Conservation (phyloP, 2,113 vertebrate species). For the Corythoichthys haematopterus region DNA sequence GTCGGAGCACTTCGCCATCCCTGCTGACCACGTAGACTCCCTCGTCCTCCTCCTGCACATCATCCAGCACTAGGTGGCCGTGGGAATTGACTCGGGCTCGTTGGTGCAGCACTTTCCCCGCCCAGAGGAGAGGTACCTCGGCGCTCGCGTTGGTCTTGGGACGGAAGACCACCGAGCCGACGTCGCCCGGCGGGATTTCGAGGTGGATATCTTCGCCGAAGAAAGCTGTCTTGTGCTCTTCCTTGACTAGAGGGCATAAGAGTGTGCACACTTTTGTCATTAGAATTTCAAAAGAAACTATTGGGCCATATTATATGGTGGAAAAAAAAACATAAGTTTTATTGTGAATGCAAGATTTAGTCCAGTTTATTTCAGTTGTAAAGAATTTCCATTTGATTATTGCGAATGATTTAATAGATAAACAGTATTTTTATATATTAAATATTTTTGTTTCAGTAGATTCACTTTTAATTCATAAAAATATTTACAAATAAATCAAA, state of each 20-base stretch:
- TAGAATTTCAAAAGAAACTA: too few species aligned
- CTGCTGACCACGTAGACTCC: constrained; percentile 63
- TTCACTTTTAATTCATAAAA: too few species aligned
- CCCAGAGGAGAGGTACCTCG: constrained; percentile 47
- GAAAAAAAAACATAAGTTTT: too few species aligned
- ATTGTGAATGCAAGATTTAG: too few species aligned
- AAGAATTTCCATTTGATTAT: too few species aligned
- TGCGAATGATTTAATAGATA: too few species aligned
- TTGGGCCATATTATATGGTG: too few species aligned
- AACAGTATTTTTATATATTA: too few species aligned
- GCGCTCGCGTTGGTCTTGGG: constrained; percentile 17
- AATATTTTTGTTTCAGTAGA: too few species aligned
- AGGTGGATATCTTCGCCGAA: constrained; percentile 70
- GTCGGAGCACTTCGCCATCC: constrained; percentile 14
- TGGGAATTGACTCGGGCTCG: constrained; percentile 33
- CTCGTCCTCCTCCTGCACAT: constrained; percentile 68
- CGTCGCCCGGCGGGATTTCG: constrained; percentile 27
- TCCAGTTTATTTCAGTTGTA: too few species aligned
- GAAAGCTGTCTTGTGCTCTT: constrained; percentile 59
- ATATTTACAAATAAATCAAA: too few species aligned
- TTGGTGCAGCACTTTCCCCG: constrained; percentile 15
- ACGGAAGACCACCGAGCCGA: constrained; percentile 57
- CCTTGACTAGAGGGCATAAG: constrained; percentile 41
- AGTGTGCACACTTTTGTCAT: neutral
- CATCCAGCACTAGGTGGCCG: constrained; percentile 63